Percentiles rank a stretch among this genome's conserved stretches.
phyloP scores from a whole-genome alignment of 2,113 vertebrate genomes.

The Ibidorhyncha struthersii region DNA sequence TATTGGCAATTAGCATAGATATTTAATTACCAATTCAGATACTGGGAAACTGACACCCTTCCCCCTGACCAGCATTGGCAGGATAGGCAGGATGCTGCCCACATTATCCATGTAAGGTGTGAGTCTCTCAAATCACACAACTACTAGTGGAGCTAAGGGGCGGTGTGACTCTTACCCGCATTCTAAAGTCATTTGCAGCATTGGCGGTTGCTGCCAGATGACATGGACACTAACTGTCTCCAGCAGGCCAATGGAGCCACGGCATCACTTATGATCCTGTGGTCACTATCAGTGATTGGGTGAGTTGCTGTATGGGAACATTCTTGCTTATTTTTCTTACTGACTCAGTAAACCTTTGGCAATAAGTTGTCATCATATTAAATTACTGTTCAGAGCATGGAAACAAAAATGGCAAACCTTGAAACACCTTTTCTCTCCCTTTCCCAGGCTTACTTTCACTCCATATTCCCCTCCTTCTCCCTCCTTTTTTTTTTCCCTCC shows the following conservation, averaged over 20 bases:
- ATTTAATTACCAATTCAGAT: background rate
- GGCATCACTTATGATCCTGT: background rate
- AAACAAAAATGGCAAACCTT: background rate
- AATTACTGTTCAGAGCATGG: background rate
- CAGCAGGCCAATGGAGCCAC: fast-evolving
- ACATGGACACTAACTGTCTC: background rate
- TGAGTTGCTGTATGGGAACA: background rate
- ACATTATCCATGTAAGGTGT: background rate
- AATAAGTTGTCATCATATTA: background rate
- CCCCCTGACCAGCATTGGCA: fast-evolving
- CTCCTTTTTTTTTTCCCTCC: fast-evolving
- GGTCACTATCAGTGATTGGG: fast-evolving
- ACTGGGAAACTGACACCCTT: background rate
- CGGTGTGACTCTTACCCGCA: background rate
- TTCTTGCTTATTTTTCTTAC: background rate
- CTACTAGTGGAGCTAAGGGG: background rate
- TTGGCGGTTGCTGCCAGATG: background rate
- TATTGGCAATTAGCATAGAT: background rate
- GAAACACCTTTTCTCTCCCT: background rate
- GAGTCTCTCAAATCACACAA: background rate
- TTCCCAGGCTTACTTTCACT: background rate
- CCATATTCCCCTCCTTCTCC: background rate
- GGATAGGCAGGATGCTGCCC: background rate
- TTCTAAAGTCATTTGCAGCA: background rate
- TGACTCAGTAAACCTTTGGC: background rate